Evolutionary conservation across 1,140 invertebrate species (phyloP).

Genomic region (Drosophila tani): DNA sequence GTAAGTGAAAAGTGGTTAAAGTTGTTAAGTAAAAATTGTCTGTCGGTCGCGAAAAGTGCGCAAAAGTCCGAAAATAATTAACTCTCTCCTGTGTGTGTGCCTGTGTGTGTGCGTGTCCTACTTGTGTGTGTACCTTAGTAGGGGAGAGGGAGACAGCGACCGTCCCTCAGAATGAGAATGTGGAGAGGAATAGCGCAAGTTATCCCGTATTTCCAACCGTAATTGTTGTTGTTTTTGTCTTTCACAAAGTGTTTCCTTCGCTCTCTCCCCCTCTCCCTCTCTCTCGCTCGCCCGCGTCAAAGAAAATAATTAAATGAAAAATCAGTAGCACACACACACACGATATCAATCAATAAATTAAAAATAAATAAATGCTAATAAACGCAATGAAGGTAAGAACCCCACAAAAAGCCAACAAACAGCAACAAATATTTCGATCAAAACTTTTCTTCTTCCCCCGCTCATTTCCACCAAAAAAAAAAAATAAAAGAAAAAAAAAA

Average conservation of each 20-base stretch:
- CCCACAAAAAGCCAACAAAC: conserved; percentile 56
- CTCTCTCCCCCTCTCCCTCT: conserved; percentile 6
- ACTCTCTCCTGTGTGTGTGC: conserved; percentile 53
- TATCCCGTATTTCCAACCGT: conserved; percentile 17
- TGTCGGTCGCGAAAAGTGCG: conserved; percentile 79
- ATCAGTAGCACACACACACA: conserved; percentile 48
- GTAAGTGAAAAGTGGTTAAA: conserved; percentile 59
- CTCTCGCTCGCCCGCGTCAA: conserved; percentile 58
- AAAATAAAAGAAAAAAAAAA: conserved; percentile 26
- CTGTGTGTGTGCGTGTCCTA: conserved; percentile 58
- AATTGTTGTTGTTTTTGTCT: conserved; percentile 41
- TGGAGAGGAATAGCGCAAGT: conserved; percentile 20
- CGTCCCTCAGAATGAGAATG: conserved; percentile 11
- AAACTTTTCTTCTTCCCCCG: conserved; percentile 32
- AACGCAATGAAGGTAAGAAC: conserved; percentile 76
- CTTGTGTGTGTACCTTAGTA: conserved; percentile 39
- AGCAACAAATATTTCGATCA: conserved; percentile 64
- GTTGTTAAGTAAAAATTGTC: conserved; percentile 40
- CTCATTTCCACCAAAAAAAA: conserved; percentile 27
- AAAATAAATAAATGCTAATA: conserved; percentile 56
- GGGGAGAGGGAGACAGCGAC: conserved; percentile 20
- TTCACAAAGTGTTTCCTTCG: conserved; percentile 18
- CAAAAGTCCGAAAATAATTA: conserved; percentile 51
- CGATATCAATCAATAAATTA: conserved; percentile 48
- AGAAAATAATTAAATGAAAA: conserved; percentile 33